Evolutionary conservation across 2,113 vertebrate genomes (phyloP), one percentile per base, ranked within the genome.

Genomic region (Crotalus tigris): DNA sequence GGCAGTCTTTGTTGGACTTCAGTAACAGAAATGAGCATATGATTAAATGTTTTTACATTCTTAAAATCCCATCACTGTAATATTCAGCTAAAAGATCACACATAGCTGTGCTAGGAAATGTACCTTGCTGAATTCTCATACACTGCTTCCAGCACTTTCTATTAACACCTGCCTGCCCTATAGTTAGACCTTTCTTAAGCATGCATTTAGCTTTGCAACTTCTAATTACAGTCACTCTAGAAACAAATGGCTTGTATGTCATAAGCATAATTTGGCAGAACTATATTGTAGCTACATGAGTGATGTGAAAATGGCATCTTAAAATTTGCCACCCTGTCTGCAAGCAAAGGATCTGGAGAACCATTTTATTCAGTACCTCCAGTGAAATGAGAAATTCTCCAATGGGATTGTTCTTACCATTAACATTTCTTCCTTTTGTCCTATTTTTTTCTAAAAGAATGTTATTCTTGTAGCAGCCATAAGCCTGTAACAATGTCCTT

Each of bases 161-260:
- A 5, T 64, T 44, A 85, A 85, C 12, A 23, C 53, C 17, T 54
- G 17, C 58, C 64, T 85, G 44, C 46, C 57, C 54, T 1, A 53
- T 2, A 86, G 64, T 87, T 87, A 26, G 57, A 90, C 26, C 26
- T 15, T n/a, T 86, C 51, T 92, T 7, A 8, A 94, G 1, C 87
- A 6, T 1, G 57, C 0, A 94, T 95, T 95, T 94, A 93, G 69
- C 39, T 93, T 59, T 95, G 92, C 91, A 87, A 92, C 21, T 9
- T 39, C 24, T 88, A 86, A 75, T 57, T 87, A 88, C 75, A 64
- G 87, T 39, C 87, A 29, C 33, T 54, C 1, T 75, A 13, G 51
- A 51, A 93, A 93, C 13, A 90, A 23, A 58, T 59, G 26, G 10
- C 81, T 17, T 12, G 87, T 69, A 90, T 91, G 75, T 57, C 81